These are phyloP conservation scores for Lethenteron reissneri DNA, from an alignment of 2,113 vertebrate species.

Conservation along the genomic window DNA sequence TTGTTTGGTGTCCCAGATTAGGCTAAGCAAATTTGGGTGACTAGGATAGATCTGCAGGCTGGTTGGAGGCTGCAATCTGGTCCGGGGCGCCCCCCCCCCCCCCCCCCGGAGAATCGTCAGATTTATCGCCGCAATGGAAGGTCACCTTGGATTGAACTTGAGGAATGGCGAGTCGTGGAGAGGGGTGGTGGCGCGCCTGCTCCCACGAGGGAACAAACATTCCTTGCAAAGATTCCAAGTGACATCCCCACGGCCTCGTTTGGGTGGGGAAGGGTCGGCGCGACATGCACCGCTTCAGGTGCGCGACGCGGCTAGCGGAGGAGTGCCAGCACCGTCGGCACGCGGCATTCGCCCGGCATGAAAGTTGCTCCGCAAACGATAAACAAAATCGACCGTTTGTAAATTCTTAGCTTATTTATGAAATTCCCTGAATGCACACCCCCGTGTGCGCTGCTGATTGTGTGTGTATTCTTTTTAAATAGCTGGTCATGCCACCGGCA, in stretches of 20 bases:
- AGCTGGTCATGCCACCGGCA: too few relatives aligned
- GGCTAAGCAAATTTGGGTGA: not conserved
- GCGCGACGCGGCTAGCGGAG: too few relatives aligned
- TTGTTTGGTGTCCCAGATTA: not conserved
- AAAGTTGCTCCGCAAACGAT: too few relatives aligned
- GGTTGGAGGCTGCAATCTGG: slow-evolving; percentile 1
- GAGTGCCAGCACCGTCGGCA: too few relatives aligned
- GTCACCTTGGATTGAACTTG: slow-evolving; percentile 5
- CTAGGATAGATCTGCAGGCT: not conserved
- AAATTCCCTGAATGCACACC: too few relatives aligned
- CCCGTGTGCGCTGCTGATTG: too few relatives aligned
- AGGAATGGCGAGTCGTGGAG: slow-evolving; percentile 2
- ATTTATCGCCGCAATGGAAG: slow-evolving; percentile 4
- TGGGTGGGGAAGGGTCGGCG: too few relatives aligned
- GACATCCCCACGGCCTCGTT: not conserved
- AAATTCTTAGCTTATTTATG: too few relatives aligned
- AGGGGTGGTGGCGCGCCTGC: not conserved
- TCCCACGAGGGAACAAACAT: not conserved
- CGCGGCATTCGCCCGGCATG: too few relatives aligned
- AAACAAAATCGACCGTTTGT: too few relatives aligned
- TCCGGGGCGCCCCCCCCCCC: not conserved
- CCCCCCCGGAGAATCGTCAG: not conserved
- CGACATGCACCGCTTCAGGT: too few relatives aligned
- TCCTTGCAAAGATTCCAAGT: slow-evolving; percentile 1
- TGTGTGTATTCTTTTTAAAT: too few relatives aligned